A percentile compares a stretch with the other conserved stretches of the same genome.
Conservation (phyloP, 2,888 invertebrate genomes). For the Pammene fasciana region DNA sequence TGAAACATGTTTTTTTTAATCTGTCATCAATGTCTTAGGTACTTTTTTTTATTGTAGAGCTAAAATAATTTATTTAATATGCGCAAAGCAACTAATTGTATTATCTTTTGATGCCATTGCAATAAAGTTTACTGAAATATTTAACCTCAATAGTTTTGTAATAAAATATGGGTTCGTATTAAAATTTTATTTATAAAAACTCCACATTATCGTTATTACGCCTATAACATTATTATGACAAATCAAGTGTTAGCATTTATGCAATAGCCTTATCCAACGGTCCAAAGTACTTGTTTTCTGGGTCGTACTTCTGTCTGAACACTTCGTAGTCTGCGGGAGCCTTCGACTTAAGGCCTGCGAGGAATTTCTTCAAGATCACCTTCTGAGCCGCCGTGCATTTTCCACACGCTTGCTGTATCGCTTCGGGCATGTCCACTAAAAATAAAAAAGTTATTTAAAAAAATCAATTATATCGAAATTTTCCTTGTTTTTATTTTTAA, state of each 20-base stretch:
- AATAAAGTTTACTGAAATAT: too few relatives aligned
- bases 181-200: background rate
- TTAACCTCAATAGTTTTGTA: too few relatives aligned
- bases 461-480: too few relatives aligned
- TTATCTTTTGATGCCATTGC: too few relatives aligned
- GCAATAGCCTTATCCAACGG: slow-evolving; percentile 72
- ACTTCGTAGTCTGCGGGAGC: slow-evolving; percentile 73
- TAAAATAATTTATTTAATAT: too few relatives aligned
- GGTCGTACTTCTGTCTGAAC: slow-evolving; percentile 83
- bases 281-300: slow-evolving; percentile 80
- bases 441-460: slow-evolving; percentile 27
- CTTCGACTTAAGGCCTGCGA: slow-evolving; percentile 77
- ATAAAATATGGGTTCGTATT: too few relatives aligned
- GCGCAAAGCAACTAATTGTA: too few relatives aligned
- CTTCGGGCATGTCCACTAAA: slow-evolving; percentile 86
- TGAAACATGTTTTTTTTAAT: too few relatives aligned
- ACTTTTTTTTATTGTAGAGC: too few relatives aligned
- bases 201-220: slow-evolving; percentile 17
- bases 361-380: slow-evolving; percentile 83
- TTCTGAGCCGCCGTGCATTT: slow-evolving; percentile 87
- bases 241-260: background rate
- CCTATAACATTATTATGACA: background rate
- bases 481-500: too few relatives aligned
- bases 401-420: slow-evolving; percentile 83
- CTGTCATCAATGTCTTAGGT: too few relatives aligned